Evolutionary conservation across 2,113 vertebrate genomes (phyloP), one percentile per base, ranked within the genome.

Genomic region (Podocnemis expansa): DNA sequence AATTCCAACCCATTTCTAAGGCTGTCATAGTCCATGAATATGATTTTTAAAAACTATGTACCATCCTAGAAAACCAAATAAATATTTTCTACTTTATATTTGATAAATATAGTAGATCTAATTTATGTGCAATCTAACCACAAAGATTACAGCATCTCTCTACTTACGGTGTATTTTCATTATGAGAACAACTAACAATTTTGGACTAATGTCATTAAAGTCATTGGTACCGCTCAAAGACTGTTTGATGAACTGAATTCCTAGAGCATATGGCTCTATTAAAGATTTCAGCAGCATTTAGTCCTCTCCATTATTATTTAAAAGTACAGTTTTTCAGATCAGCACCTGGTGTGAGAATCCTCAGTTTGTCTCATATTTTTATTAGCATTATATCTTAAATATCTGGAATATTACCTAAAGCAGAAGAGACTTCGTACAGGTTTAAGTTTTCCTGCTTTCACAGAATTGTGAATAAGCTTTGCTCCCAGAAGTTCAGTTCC

Each of bases 61-160:
- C 47, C 25, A 58, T 56, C 43, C 21, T 17, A 75, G 14, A 92
- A 73, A 60, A 43, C 11, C 3, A n/a, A 3, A 1, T 67, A 58
- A 25, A 78, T 11, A 11, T n/a, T 5, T 21, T 34, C 22, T 75
- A 41, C 25, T 12, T 75, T 75, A 75, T 24, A 45, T 14, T 29
- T n/a, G 17, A 3, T 29, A 84, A 79, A 27, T 29, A 31, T 2
- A 81, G 24, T 1, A 5, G 41, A 3, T 41, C 47, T 6, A 67
- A 9, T 2, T 31, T 31, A 24, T 4, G 49, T 63, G 14, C 1
- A 3, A 22, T 19, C 1, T 12, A 24, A 45, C 56, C 52, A 6
- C 17, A 43, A 43, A 60, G 3, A 10, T 54, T 58, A 92, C 22
- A 54, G 19, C 1, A 16, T 21, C 29, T 21, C 6, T 82, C 70